Evolutionary conservation across 2,797 vertebrate genomes (phyloP).

Genomic region (Emys orbicularis): DNA sequence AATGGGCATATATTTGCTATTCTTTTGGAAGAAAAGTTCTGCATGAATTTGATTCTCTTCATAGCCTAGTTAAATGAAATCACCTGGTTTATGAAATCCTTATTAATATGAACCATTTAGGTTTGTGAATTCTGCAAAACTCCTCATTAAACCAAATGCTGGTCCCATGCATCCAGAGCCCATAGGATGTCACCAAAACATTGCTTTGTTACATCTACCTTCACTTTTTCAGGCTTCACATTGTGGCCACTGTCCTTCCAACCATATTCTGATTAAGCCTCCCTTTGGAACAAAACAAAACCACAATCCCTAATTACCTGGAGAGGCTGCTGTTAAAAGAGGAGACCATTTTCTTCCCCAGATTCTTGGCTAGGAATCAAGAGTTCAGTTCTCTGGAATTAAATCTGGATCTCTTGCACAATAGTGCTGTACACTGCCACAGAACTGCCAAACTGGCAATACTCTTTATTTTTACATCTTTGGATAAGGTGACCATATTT

Average conservation of each 20-base stretch:
- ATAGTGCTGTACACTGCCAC: rapidly evolving
- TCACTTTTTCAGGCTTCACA: not conserved
- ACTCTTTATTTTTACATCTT: not conserved
- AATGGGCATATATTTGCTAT: not conserved
- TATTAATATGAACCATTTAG: not conserved
- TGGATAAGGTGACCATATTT: not conserved
- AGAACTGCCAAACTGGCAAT: not conserved
- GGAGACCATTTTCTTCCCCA: not conserved
- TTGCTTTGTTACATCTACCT: not conserved
- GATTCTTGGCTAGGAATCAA: not conserved
- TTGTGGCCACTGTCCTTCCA: not conserved
- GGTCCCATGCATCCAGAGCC: not conserved
- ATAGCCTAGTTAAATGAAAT: not conserved
- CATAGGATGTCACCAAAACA: not conserved
- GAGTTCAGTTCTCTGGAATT: not conserved
- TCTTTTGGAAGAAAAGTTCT: not conserved
- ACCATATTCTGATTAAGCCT: not conserved
- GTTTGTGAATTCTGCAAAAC: not conserved
- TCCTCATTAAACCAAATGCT: not conserved
- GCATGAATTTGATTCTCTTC: not conserved
- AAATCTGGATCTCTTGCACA: not conserved
- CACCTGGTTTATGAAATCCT: not conserved
- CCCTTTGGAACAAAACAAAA: not conserved
- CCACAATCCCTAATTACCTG: not conserved
- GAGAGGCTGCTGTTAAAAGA: not conserved